These are phyloP conservation scores for Stenodera caucasica DNA, from an alignment of 2,888 invertebrate genomes.

Conservation along the genomic window DNA sequence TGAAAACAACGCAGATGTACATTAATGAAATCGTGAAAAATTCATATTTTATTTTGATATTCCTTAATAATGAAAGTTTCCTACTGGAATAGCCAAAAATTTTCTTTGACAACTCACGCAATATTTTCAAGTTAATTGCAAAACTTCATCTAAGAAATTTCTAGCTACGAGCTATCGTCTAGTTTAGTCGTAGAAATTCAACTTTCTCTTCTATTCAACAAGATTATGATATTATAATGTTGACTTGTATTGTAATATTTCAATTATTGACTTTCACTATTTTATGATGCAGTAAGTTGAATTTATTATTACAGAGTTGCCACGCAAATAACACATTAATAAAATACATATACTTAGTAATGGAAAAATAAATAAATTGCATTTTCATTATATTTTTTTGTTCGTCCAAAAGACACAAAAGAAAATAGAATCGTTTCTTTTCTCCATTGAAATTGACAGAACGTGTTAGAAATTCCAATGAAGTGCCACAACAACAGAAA, in stretches of 20 bases:
- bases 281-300: neutral
- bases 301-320: neutral
- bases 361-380: neutral
- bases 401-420: too few relatives aligned
- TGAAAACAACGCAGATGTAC: too few relatives aligned
- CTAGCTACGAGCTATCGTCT: too few relatives aligned
- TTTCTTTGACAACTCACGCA: too few relatives aligned
- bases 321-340: neutral
- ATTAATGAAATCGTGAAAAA: too few relatives aligned
- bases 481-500: neutral
- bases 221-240: neutral
- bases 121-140: too few relatives aligned
- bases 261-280: neutral
- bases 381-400: neutral
- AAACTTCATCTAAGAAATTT: too few relatives aligned
- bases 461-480: neutral
- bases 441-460: neutral
- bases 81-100: too few relatives aligned
- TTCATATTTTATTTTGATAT: too few relatives aligned
- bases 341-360: neutral
- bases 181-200: neutral
- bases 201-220: neutral
- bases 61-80: too few relatives aligned
- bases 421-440: neutral
- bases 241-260: neutral